Percentiles rank a stretch among this genome's conserved stretches.
These are phyloP conservation scores for Scaptomyza reducta DNA, from an alignment of 2,888 invertebrate genomes.

Conservation along the genomic window DNA sequence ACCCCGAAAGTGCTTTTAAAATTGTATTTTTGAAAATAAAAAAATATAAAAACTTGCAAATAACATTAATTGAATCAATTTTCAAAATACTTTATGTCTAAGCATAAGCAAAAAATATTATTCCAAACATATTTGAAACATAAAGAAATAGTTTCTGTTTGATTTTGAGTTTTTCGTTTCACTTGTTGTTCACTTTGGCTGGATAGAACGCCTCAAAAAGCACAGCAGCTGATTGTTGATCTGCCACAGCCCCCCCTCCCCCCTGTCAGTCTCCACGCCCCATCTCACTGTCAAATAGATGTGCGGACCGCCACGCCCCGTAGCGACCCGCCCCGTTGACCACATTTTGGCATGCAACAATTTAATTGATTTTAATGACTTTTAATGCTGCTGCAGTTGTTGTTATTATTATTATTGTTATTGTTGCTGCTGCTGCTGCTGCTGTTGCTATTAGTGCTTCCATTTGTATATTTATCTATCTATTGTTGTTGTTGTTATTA, in stretches of 20 bases:
- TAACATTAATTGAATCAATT: no score
- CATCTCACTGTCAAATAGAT: background rate
- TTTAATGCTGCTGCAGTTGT: conserved; percentile 19
- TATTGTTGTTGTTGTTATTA: conserved; percentile 28
- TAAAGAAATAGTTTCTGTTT: no score
- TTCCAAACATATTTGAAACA: no score
- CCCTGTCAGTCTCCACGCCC: background rate
- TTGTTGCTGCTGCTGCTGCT: background rate
- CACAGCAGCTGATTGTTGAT: background rate
- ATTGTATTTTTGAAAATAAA: no score
- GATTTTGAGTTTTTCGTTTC: no score
- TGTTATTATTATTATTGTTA: conserved; percentile 21
- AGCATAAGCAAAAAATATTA: no score
- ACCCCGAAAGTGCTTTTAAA: no score
- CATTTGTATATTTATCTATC: conserved; percentile 24
- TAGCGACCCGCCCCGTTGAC: conserved; percentile 18
- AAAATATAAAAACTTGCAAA: no score
- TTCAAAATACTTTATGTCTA: no score
- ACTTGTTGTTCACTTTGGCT: conserved; percentile 41
- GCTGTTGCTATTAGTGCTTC: conserved; percentile 1
- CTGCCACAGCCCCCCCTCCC: background rate
- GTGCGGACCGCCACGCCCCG: background rate
- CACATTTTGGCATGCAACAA: conserved; percentile 57
- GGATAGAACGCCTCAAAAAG: conserved; percentile 16
- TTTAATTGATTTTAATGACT: conserved; percentile 69